Conservation (phyloP, 2,888 invertebrate genomes). For the Ariolimax columbianus region DNA sequence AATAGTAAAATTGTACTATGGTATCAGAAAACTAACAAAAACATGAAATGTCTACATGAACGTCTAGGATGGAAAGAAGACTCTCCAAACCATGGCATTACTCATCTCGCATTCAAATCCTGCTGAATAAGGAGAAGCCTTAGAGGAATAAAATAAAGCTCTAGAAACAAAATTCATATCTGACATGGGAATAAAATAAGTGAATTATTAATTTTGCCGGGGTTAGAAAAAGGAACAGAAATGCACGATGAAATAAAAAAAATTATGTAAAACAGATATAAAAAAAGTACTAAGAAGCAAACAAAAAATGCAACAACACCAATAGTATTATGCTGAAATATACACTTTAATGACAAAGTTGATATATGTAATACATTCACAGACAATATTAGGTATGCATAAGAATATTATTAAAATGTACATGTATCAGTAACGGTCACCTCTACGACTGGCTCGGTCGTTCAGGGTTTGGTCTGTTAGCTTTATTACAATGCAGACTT, state of each 20-base stretch:
- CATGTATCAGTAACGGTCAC: not conserved
- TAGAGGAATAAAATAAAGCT: too few species aligned
- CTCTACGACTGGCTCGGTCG: not conserved
- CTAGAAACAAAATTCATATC: too few species aligned
- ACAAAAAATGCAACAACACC: slow-evolving; percentile 35
- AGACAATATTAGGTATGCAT: not conserved
- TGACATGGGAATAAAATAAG: too few species aligned
- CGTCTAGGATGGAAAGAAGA: too few species aligned
- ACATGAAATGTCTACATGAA: not conserved
- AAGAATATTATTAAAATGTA: not conserved
- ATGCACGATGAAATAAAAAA: too few species aligned
- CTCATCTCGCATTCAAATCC: too few species aligned
- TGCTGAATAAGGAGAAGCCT: too few species aligned
- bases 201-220: too few species aligned
- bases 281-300: not conserved
- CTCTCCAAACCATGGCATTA: too few species aligned
- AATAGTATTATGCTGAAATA: slow-evolving; percentile 4
- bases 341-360: slow-evolving; percentile 25
- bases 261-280: not conserved
- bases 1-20: not conserved
- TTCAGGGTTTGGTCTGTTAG: not conserved
- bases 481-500: not conserved
- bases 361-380: not conserved
- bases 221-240: too few species aligned
- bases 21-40: not conserved